Evolutionary conservation across 92 coral and sea anemone genomes (phyloP).

Genomic region (Zoanthus sansibaricus): DNA sequence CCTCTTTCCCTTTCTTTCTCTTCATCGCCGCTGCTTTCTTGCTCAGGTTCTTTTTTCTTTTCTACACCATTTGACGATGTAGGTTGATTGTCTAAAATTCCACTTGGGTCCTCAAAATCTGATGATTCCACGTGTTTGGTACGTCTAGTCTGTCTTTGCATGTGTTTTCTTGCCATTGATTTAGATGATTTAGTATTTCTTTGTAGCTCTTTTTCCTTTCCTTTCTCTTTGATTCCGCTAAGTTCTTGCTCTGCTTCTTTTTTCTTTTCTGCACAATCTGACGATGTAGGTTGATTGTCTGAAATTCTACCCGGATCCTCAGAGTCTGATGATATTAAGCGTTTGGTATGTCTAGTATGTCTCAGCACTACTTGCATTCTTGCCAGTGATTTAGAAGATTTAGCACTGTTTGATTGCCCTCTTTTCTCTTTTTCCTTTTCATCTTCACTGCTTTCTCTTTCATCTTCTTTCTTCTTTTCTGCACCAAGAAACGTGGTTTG

Average conservation of each 20-base stretch:
- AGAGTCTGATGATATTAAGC: not conserved
- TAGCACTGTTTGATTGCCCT: conserved; percentile 4
- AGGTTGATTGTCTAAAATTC: not conserved
- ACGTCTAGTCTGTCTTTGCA: not conserved
- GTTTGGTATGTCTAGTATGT: not conserved
- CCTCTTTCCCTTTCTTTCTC: no score
- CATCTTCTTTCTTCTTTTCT: not conserved
- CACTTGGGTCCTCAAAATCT: not conserved
- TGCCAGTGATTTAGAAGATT: not conserved
- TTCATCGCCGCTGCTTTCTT: no score
- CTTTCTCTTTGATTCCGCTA: no score
- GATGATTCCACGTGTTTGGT: not conserved
- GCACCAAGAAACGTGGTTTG: not conserved
- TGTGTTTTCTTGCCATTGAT: not conserved
- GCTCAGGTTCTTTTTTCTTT: no score
- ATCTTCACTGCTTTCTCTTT: not conserved
- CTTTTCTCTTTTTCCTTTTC: not conserved
- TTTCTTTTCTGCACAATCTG: no score
- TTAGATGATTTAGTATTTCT: no score
- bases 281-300: not conserved
- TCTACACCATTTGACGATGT: no score
- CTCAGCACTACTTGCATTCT: not conserved
- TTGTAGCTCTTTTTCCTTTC: no score
- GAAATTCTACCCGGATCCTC: not conserved
- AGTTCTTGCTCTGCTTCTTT: no score